Base-by-base conservation (phyloP, 2,888 invertebrate genomes). In the Nasonia oneida region DNA sequence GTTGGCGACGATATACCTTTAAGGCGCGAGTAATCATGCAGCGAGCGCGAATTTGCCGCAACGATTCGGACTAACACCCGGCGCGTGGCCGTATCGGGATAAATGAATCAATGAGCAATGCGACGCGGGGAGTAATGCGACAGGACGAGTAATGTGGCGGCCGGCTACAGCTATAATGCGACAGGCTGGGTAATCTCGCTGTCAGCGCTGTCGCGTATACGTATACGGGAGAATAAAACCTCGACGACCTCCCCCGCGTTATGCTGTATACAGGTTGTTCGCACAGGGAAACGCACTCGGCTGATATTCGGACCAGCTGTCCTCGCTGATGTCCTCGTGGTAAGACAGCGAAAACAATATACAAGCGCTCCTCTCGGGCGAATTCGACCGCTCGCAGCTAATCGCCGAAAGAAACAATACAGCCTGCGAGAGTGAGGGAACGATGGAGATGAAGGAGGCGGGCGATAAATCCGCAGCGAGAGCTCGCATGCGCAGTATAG, bases 401-500 rank as follows among this genome's bases (percentile, higher is more conserved):
- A 61, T 61, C 57, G 18, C n/a, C n/a, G n/a, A 61, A 61, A 61
- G 18, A 67, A 33, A 73, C 73, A 73, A 73, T 73, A 73, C 42
- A 18, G 12, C 10, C 73, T 15, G 29, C 33, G 2, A 5, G 33
- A n/a, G 33, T 23, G 64, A 14, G 47, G 18, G 74, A 80, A 79
- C 23, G 37, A 75, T 18, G 23, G 74, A 64, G 47, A 73, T 15
- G 37, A 42, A 67, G 67, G 75, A 29, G 71, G 37, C 1, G 39
- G 53, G 64, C 71, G 67, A 84, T 84, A 85, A 85, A 85, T 81
- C 77, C 71, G 82, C 74, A 42, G 71, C 18, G 29, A 29, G 47
- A 83, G 82, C 77, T 78, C 82, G 84, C 86, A 3, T 10, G 39
- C 71, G 61, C 53, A 39, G 70, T 70, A 57, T 42, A 83, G 83